A percentile compares a stretch with the other conserved stretches of the same genome.
Evolutionary conservation across 2,888 invertebrate genomes (phyloP).

Genomic region (Oligia strigilis): DNA sequence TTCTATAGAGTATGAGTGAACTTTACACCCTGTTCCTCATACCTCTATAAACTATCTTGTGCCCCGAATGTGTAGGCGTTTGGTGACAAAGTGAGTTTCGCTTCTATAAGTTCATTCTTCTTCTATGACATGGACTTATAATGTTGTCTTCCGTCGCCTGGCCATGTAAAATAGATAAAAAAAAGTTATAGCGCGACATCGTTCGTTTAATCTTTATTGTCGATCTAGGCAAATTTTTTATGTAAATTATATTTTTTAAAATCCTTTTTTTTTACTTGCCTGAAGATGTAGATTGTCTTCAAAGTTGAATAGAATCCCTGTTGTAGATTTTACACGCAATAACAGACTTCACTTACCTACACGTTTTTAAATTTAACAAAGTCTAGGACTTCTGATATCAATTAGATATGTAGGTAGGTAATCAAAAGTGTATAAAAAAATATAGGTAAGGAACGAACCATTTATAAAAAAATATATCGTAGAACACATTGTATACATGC

Average conservation of each 20-base stretch:
- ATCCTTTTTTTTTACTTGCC: background rate
- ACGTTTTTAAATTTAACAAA: constrained; percentile 5
- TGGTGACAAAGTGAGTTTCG: background rate
- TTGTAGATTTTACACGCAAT: background rate
- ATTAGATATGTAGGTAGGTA: background rate
- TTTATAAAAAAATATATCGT: background rate
- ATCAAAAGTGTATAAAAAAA: background rate
- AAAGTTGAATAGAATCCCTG: background rate
- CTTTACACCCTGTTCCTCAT: too few relatives aligned
- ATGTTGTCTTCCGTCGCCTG: background rate
- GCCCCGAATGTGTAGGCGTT: too few relatives aligned
- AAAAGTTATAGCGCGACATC: background rate
- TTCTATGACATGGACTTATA: background rate
- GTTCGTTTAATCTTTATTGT: constrained; percentile 6
- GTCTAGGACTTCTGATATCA: background rate
- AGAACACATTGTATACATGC: background rate
- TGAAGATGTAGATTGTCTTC: background rate
- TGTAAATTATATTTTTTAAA: background rate
- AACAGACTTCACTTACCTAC: background rate
- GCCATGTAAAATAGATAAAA: background rate
- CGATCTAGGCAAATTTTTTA: background rate
- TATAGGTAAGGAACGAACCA: background rate
- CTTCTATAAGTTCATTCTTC: background rate
- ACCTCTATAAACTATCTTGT: too few relatives aligned
- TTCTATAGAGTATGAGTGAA: too few relatives aligned